A percentile compares a stretch with the other conserved stretches of the same genome.
Conservation (phyloP, 2,797 vertebrate species). For the Leptodactylus fallax region DNA sequence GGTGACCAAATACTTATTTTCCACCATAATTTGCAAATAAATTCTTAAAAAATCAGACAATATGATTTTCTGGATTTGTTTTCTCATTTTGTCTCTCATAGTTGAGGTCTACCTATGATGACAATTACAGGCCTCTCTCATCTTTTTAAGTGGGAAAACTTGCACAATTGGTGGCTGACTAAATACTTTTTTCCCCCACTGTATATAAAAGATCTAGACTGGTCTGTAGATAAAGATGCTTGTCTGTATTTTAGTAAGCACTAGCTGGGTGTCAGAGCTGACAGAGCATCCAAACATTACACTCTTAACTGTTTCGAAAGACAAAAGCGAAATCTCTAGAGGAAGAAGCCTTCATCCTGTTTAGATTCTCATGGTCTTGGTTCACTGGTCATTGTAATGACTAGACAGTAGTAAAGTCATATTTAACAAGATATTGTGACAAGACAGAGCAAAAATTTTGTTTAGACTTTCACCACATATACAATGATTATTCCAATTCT, state of each 20-base stretch:
- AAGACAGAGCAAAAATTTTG: background rate
- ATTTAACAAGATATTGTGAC: background rate
- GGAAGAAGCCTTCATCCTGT: conserved; percentile 8
- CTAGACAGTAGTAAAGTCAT: conserved; percentile 26
- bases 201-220: background rate
- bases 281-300: conserved; percentile 15
- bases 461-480: background rate
- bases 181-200: too few relatives aligned
- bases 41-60: too few relatives aligned
- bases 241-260: background rate
- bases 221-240: conserved; percentile 5
- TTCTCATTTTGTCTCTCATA: too few relatives aligned
- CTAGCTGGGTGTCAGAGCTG: background rate
- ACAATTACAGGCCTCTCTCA: too few relatives aligned
- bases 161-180: too few relatives aligned
- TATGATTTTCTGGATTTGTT: too few relatives aligned
- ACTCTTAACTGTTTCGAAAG: background rate
- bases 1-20: too few relatives aligned
- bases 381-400: conserved; percentile 33
- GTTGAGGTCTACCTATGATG: too few relatives aligned
- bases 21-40: too few relatives aligned
- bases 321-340: background rate
- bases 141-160: too few relatives aligned
- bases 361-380: conserved; percentile 9
- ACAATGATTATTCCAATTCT: background rate